phyloP scores from a whole-genome alignment of 2,113 vertebrate genomes.

The Chaetodon auriga region DNA sequence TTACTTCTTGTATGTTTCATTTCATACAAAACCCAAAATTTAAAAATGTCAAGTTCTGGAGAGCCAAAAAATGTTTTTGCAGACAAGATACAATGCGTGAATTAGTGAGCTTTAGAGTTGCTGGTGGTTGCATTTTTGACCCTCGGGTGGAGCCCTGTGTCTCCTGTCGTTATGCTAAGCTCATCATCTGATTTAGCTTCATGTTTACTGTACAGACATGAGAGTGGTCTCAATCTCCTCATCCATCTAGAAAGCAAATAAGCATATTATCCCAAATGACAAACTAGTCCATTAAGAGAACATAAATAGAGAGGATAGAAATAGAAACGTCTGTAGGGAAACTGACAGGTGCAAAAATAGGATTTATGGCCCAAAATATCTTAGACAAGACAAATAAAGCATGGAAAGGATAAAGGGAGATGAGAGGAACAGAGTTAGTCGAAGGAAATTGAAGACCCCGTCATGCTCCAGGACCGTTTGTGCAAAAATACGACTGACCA shows the following conservation, averaged over 20 bases:
- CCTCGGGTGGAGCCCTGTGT: neutral
- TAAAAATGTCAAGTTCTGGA: neutral
- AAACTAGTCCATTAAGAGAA: neutral
- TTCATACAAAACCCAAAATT: neutral
- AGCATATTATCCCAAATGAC: neutral
- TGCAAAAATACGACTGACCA: slow-evolving; percentile 67
- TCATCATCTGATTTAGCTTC: neutral
- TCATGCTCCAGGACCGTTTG: slow-evolving; percentile 40
- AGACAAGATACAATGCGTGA: neutral
- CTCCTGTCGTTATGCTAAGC: neutral
- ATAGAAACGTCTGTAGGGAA: slow-evolving; percentile 25
- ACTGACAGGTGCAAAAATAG: slow-evolving; percentile 60
- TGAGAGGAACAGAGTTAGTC: slow-evolving; percentile 28
- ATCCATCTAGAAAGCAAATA: neutral
- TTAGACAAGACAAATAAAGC: slow-evolving; percentile 41
- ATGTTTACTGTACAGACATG: neutral
- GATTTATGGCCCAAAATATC: slow-evolving; percentile 61
- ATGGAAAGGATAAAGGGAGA: slow-evolving; percentile 28
- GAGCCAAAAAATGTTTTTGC: neutral
- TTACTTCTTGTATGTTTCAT: neutral
- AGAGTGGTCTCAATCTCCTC: neutral
- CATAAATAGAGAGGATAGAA: slow-evolving; percentile 8
- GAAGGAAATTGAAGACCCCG: slow-evolving; percentile 51
- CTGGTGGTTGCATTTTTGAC: neutral
- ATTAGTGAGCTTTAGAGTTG: neutral